Evolutionary conservation across 2,888 invertebrate genomes (phyloP).

Genomic region (Oegoconia quadripuncta): DNA sequence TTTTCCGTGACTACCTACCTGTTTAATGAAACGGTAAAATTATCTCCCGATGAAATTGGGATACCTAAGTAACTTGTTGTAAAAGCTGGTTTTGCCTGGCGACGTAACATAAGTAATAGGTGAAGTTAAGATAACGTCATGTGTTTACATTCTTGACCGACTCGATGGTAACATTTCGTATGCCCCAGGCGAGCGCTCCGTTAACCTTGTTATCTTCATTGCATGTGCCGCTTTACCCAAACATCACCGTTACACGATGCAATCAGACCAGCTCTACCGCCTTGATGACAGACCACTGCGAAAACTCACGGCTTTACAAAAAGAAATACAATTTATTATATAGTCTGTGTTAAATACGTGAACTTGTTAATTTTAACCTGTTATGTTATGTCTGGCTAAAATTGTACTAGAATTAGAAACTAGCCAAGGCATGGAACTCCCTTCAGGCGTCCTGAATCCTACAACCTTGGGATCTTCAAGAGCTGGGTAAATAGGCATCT

Average conservation of each 20-base stretch:
- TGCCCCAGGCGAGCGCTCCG: constrained; percentile 47
- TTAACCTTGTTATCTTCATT: constrained; percentile 63
- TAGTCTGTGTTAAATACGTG: too few relatives aligned
- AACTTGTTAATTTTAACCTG: too few relatives aligned
- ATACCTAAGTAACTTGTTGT: constrained; percentile 7
- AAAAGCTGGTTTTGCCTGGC: constrained; percentile 7
- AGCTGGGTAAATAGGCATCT: too few relatives aligned
- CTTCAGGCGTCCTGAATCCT: too few relatives aligned
- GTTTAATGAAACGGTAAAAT: constrained; percentile 16
- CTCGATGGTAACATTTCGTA: constrained; percentile 41
- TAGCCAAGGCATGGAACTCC: too few relatives aligned
- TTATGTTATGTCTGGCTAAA: too few relatives aligned
- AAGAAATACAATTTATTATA: not conserved
- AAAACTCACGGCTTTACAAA: not conserved
- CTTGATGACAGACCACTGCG: constrained; percentile 9
- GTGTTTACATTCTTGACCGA: constrained; percentile 33
- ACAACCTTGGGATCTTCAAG: too few relatives aligned
- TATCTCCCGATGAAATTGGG: constrained; percentile 14
- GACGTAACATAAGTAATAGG: constrained; percentile 14
- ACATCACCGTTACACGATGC: constrained; percentile 52
- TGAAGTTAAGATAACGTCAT: constrained; percentile 9
- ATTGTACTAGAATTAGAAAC: too few relatives aligned
- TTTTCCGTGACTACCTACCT: constrained; percentile 7
- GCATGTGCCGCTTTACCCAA: constrained; percentile 35
- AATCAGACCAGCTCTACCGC: constrained; percentile 38